phyloP scores from a whole-genome alignment of 2,797 vertebrate species.

The Pseudotriccus pelzelni region DNA sequence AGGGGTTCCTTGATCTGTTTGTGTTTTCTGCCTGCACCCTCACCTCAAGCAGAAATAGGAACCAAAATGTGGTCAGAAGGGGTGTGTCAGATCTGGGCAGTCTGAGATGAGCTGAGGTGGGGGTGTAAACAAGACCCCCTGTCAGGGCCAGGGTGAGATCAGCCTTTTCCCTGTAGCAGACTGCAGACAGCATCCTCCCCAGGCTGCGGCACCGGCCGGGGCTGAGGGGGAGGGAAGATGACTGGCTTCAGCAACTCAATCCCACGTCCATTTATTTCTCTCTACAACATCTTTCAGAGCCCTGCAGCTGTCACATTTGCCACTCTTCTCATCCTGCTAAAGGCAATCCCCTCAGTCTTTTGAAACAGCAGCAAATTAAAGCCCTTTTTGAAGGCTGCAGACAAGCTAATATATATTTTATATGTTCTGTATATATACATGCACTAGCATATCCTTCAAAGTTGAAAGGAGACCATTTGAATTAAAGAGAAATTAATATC shows the following conservation, averaged over 20 bases:
- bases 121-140: neutral
- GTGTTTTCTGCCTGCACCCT: neutral
- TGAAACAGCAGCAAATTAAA: constrained; percentile 29
- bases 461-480: neutral
- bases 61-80: neutral
- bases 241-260: neutral
- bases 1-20: neutral
- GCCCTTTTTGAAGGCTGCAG: constrained; percentile 27
- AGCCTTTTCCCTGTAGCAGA: neutral
- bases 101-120: neutral
- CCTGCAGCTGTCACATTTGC: neutral
- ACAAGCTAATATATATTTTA: constrained; percentile 48
- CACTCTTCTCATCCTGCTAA: neutral
- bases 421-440: neutral
- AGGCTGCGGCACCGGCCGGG: no score
- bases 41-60: neutral
- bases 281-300: neutral
- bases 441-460: neutral
- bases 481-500: neutral
- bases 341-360: neutral
- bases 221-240: neutral
- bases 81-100: neutral
- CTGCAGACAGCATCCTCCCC: neutral
- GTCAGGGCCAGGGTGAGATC: neutral
- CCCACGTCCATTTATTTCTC: neutral